phyloP scores from a whole-genome alignment of 2,797 vertebrate species.

The Sylvilagus floridanus region DNA sequence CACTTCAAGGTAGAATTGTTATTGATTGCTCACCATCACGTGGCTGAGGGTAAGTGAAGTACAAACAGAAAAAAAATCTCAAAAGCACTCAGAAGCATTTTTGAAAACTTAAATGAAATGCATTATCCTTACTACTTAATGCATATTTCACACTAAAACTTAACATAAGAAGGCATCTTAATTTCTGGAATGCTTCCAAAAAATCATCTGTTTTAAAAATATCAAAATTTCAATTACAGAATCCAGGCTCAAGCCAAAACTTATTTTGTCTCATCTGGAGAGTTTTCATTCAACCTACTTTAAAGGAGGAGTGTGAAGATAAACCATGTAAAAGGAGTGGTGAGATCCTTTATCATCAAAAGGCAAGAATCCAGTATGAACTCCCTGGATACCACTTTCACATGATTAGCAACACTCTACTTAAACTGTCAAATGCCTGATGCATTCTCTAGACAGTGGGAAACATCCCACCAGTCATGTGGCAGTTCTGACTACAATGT shows the following conservation, averaged over 20 bases:
- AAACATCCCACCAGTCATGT: neutral
- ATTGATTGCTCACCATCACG: neutral
- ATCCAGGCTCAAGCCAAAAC: constrained; percentile 16
- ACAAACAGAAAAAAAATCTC: neutral
- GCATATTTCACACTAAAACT: neutral
- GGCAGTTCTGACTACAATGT: neutral
- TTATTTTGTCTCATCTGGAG: neutral
- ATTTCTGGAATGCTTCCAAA: constrained; percentile 16
- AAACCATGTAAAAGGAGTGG: neutral
- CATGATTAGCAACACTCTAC: neutral
- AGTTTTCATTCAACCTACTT: neutral
- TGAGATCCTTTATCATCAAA: neutral
- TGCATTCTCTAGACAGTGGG: neutral
- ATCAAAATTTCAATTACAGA: neutral
- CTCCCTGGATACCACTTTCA: neutral
- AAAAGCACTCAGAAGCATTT: constrained; percentile 6
- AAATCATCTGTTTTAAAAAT: neutral
- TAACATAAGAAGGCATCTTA: constrained; percentile 2
- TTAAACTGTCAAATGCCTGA: neutral
- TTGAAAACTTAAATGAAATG: neutral
- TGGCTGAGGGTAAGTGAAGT: neutral
- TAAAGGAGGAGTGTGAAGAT: neutral
- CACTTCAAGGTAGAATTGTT: constrained; percentile 6
- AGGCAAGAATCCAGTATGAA: neutral
- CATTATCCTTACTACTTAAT: neutral